These are phyloP conservation scores for Megastigmus dorsalis DNA, from an alignment of 2,888 invertebrate species.

Conservation along the genomic window DNA sequence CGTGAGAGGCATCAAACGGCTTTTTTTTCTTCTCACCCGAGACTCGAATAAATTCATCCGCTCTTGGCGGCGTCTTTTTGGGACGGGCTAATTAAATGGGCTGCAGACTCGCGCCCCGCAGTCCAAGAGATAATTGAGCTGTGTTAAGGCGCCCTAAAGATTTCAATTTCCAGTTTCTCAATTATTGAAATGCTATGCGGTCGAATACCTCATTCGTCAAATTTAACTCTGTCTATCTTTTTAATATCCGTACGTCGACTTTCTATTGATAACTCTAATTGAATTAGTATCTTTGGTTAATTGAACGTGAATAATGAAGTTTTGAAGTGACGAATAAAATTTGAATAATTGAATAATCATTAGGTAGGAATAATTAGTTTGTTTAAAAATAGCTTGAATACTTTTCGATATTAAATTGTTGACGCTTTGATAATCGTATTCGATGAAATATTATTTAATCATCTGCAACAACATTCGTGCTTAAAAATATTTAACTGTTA, in stretches of 20 bases:
- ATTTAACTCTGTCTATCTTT: slow-evolving; percentile 3
- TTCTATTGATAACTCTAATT: slow-evolving; percentile 52
- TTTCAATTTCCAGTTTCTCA: slow-evolving; percentile 39
- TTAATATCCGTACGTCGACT: slow-evolving; percentile 40
- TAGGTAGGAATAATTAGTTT: too few relatives aligned
- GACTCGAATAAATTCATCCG: slow-evolving; percentile 36
- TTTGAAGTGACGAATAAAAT: neutral
- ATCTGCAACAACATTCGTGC: too few relatives aligned
- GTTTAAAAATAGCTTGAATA: too few relatives aligned
- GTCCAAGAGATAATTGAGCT: slow-evolving; percentile 18
- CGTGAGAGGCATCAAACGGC: slow-evolving; percentile 4
- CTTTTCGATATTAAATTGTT: too few relatives aligned
- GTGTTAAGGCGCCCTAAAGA: neutral
- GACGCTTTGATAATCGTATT: too few relatives aligned
- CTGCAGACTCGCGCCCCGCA: neutral
- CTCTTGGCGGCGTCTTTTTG: slow-evolving; percentile 19
- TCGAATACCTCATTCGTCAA: slow-evolving; percentile 16
- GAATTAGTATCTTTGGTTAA: neutral
- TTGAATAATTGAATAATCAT: slow-evolving; percentile 5
- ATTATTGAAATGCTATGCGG: slow-evolving; percentile 18
- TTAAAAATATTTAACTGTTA: too few relatives aligned
- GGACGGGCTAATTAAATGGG: slow-evolving; percentile 19
- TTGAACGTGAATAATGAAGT: neutral
- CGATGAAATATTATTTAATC: too few relatives aligned
- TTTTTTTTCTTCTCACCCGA: slow-evolving; percentile 4